phyloP scores from a whole-genome alignment of 2,113 vertebrate species.

The Glareola pratincola region DNA sequence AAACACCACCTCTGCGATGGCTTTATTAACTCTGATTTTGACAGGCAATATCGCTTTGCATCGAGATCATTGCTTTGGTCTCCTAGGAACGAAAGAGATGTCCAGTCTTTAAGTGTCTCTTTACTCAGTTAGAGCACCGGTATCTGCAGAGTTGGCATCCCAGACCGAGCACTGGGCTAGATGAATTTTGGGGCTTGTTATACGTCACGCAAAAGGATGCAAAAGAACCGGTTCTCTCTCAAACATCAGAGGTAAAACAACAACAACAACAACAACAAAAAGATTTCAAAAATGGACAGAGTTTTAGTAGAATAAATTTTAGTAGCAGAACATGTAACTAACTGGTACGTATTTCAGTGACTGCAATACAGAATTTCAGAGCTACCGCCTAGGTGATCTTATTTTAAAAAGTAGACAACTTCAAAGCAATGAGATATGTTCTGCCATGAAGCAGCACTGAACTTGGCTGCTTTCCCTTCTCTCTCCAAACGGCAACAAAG shows the following conservation, averaged over 20 bases:
- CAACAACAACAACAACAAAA: no score
- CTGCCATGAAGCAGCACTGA: not conserved
- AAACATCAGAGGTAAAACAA: not conserved
- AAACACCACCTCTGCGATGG: not conserved
- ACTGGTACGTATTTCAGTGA: not conserved
- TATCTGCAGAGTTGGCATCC: not conserved
- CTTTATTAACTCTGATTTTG: not conserved
- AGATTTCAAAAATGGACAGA: rapidly evolving
- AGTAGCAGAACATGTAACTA: not conserved
- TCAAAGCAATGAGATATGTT: not conserved
- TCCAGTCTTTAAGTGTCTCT: not conserved
- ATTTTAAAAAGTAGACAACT: not conserved
- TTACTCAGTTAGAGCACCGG: not conserved
- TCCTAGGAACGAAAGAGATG: not conserved
- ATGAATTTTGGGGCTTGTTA: not conserved
- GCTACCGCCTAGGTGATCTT: not conserved
- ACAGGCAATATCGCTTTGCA: not conserved
- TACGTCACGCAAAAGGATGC: not conserved
- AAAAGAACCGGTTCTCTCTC: not conserved
- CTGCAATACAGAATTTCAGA: not conserved
- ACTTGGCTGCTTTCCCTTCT: conserved; percentile 6
- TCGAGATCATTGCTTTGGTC: not conserved
- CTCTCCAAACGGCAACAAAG: conserved; percentile 1
- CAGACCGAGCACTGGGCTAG: not conserved
- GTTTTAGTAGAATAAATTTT: not conserved